Percentiles rank a stretch among this genome's conserved stretches.
Evolutionary conservation across 2,113 vertebrate genomes (phyloP).

Genomic region (Mormyrus iriodes): DNA sequence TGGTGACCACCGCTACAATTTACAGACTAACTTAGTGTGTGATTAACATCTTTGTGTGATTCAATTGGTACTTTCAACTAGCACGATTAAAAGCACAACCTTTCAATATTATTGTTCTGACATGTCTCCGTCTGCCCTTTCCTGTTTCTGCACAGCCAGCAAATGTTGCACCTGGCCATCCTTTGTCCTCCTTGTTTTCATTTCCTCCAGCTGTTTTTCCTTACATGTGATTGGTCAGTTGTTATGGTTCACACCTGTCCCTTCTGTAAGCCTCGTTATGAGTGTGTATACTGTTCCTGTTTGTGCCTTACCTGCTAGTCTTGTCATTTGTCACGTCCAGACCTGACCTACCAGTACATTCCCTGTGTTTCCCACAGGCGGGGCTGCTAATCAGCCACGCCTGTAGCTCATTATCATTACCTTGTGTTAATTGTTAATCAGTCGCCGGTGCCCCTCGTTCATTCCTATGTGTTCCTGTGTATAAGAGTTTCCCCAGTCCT

Average conservation of each 20-base stretch:
- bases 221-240: background rate
- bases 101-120: background rate
- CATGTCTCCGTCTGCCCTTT: background rate
- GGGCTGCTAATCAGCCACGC: no score
- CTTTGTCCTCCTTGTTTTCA: background rate
- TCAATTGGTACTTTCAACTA: background rate
- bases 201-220: background rate
- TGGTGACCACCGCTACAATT: background rate
- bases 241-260: background rate
- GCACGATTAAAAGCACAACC: background rate
- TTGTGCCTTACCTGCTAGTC: background rate
- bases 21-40: background rate
- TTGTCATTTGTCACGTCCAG: no score
- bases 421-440: no score
- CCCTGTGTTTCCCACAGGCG: no score
- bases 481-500: no score
- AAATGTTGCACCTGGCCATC: background rate
- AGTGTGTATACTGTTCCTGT: background rate
- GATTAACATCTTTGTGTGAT: background rate
- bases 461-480: no score
- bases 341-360: no score
- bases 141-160: background rate
- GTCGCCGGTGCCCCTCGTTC: no score
- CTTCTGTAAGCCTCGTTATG: background rate
- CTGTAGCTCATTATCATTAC: no score